Conservation (phyloP, 2,113 vertebrate species). For the Parotia lawesii region DNA sequence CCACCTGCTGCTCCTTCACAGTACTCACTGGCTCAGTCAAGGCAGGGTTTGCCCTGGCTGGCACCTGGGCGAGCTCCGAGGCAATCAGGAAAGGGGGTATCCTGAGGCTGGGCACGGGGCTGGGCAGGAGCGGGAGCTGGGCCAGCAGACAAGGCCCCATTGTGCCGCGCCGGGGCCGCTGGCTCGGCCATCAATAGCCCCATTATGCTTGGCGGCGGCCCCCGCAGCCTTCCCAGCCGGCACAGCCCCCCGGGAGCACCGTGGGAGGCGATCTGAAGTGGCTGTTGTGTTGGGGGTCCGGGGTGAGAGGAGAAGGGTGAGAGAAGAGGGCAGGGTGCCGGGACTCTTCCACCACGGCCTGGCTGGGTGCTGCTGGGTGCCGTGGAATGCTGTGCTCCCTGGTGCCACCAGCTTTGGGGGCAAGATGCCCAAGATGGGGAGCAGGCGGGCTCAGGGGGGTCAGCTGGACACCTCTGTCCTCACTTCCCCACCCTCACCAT, state of each 20-base stretch:
- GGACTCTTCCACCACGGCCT: rapidly evolving
- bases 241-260: not conserved
- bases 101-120: not conserved
- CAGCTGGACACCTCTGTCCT: not conserved
- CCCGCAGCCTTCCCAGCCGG: slow-evolving; percentile 31
- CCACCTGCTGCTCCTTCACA: not conserved
- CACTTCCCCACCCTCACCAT: not conserved
- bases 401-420: not conserved
- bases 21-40: rapidly evolving
- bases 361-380: not conserved
- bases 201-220: slow-evolving; percentile 1
- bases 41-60: not conserved
- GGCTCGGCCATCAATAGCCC: slow-evolving; percentile 2
- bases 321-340: not conserved
- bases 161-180: not conserved
- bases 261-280: slow-evolving; percentile 21
- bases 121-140: not conserved
- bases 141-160: slow-evolving; percentile 49
- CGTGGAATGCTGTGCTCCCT: rapidly evolving
- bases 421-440: not conserved
- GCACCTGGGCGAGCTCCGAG: not conserved
- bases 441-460: not conserved
- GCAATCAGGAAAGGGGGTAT: not conserved
- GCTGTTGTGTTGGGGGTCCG: not conserved
- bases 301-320: not conserved